Evolutionary conservation across 92 coral and sea anemone species (phyloP).

Genomic region (Zoanthus solanderi): DNA sequence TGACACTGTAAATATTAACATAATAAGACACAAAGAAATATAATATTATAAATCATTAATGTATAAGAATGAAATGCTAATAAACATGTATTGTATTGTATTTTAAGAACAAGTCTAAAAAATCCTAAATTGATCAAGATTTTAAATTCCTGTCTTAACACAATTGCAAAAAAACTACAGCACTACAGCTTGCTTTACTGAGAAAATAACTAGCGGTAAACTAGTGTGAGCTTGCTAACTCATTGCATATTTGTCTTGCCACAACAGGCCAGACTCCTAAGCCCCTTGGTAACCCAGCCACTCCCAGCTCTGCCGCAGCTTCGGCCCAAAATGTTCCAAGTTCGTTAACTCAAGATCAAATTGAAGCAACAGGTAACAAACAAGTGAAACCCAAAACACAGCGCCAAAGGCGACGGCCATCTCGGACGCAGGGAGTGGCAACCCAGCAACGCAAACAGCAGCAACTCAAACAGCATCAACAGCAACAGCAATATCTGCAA

Average conservation of each 20-base stretch:
- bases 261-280: slow-evolving; percentile 54
- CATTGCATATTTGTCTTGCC: neutral
- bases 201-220: too few relatives aligned
- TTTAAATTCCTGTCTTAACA: neutral
- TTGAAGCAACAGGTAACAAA: slow-evolving; percentile 64
- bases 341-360: slow-evolving; percentile 58
- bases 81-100: too few relatives aligned
- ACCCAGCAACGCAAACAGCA: slow-evolving; percentile 53
- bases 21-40: too few relatives aligned
- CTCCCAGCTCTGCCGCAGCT: slow-evolving; percentile 61
- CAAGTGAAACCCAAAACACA: slow-evolving; percentile 71
- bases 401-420: slow-evolving; percentile 55
- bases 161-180: neutral
- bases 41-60: too few relatives aligned
- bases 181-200: too few relatives aligned
- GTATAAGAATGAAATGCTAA: too few relatives aligned
- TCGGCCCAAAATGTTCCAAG: slow-evolving; percentile 46
- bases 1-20: too few relatives aligned
- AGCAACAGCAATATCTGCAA: slow-evolving; percentile 71
- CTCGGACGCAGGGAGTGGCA: slow-evolving; percentile 49
- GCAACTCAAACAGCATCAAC: slow-evolving; percentile 58
- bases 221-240: neutral
- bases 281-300: slow-evolving; percentile 64
- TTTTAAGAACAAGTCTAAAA: too few relatives aligned
- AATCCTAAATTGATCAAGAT: too few relatives aligned